A percentile compares a stretch with the other conserved stretches of the same genome.
phyloP scores from a whole-genome alignment of 2,888 invertebrate genomes.

The Clistopyga incitator region DNA sequence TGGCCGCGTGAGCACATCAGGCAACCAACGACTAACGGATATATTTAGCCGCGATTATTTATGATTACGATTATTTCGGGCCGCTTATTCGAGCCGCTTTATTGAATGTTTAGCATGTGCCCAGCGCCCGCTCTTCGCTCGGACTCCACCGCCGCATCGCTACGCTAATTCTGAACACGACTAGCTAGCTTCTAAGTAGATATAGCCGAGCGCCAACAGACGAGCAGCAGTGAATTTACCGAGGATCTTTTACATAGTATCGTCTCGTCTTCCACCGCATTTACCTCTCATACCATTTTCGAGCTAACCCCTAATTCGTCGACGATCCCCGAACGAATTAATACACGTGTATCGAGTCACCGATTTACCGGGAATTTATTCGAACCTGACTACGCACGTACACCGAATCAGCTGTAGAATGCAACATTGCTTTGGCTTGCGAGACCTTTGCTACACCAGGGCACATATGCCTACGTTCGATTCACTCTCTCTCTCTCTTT shows the following conservation, averaged over 20 bases:
- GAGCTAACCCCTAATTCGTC: conserved; percentile 63
- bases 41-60: conserved; percentile 83
- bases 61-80: conserved; percentile 82
- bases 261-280: conserved; percentile 22
- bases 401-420: conserved; percentile 5
- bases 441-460: conserved; percentile 41
- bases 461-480: conserved; percentile 10
- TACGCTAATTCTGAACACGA: conserved; percentile 79
- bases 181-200: conserved; percentile 65
- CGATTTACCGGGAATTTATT: conserved; percentile 18
- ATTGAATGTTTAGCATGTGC: conserved; percentile 82
- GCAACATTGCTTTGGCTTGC: conserved; percentile 22
- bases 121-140: conserved; percentile 60
- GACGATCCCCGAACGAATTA: conserved; percentile 11
- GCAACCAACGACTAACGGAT: conserved; percentile 72
- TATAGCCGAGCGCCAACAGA: conserved; percentile 15
- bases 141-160: conserved; percentile 3
- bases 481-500: background rate
- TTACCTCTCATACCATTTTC: background rate
- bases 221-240: conserved; percentile 65
- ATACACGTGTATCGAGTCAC: conserved; percentile 9
- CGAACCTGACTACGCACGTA: background rate
- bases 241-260: conserved; percentile 4
- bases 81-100: conserved; percentile 80
- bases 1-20: conserved; percentile 70